Evolutionary conservation across 2,113 vertebrate genomes (phyloP), one percentile per base, ranked within the genome.

Genomic region (Bungarus multicinctus): DNA sequence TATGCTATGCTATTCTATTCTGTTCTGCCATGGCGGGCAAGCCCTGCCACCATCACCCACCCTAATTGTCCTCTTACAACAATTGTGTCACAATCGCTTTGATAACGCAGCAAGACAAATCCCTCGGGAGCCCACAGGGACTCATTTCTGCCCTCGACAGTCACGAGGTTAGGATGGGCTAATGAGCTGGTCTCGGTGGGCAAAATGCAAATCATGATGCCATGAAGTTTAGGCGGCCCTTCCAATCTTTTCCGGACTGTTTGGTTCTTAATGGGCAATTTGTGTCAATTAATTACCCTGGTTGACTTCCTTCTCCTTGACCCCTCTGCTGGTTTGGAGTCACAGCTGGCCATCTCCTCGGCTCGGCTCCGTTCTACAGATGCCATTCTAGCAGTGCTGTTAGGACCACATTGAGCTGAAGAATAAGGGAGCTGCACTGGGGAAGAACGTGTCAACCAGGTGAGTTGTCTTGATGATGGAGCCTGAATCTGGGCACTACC

Each of bases 151-250:
- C 94, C 93, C 0, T 94, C 93, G 20, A 94, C 89, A 69, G 27
- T 91, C 94, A 85, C 60, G 91, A 0, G 0, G 93, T 95, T 95
- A 96, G 93, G 95, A 96, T 96, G 95, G 96, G 96, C 94, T 97
- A 97, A 97, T 94, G 93, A 97, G 94, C 93, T 60, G 94, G 50
- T 95, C 95, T 96, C 95, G 8, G 91, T 94, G 96, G 85, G 96
- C 91, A 92, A 94, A 91, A 93, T 95, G 96, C 91, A 96, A 95
- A 96, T 95, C 91, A 92, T 95, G 95, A 95, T 95, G 92, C 92
- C 90, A 89, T 0, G 20, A 64, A 95, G 95, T 57, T 96, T 95
- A 94, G 91, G 92, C 43, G 91, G 94, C 92, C 1, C 93, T 91
- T 92, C 95, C 93, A 27, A 95, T 95, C 90, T 88, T 95, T 95